phyloP scores from a whole-genome alignment of 2,797 vertebrate species.

The Crotalus adamanteus region DNA sequence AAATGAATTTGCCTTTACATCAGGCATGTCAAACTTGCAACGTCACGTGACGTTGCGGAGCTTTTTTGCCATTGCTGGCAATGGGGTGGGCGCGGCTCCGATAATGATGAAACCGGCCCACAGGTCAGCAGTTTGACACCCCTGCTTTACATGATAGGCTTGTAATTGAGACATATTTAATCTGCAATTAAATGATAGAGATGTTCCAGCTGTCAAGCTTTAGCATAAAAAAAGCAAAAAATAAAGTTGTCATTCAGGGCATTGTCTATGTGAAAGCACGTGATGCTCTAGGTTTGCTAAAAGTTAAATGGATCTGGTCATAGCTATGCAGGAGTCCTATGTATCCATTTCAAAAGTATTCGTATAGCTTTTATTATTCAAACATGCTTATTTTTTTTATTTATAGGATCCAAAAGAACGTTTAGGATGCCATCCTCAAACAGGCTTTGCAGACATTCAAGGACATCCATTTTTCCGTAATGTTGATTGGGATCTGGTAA shows the following conservation, averaged over 20 bases:
- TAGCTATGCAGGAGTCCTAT: background rate
- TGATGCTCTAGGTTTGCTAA: background rate
- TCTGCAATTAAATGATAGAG: background rate
- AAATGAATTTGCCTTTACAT: background rate
- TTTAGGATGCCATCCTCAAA: slow-evolving; percentile 96
- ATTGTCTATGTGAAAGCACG: background rate
- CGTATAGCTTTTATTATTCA: slow-evolving; percentile 1
- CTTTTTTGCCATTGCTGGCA: no score
- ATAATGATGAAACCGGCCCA: no score
- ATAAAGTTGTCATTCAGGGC: background rate
- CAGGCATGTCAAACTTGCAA: no score
- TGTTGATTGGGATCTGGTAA: slow-evolving; percentile 96
- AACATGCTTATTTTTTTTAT: slow-evolving; percentile 2
- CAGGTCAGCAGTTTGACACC: no score
- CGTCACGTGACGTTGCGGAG: no score
- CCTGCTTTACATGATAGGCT: no score
- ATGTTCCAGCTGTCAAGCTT: background rate
- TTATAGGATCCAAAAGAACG: slow-evolving; percentile 94
- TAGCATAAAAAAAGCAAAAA: background rate
- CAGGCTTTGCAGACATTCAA: slow-evolving; percentile 97
- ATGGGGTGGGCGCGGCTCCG: no score
- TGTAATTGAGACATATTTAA: background rate
- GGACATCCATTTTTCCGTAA: slow-evolving; percentile 96
- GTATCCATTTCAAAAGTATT: background rate
- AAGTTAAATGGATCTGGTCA: background rate